Percentiles rank a stretch among this genome's conserved stretches.
These are phyloP conservation scores for Tretioscincus oriximinensis DNA, from an alignment of 2,113 vertebrate genomes.

Conservation along the genomic window DNA sequence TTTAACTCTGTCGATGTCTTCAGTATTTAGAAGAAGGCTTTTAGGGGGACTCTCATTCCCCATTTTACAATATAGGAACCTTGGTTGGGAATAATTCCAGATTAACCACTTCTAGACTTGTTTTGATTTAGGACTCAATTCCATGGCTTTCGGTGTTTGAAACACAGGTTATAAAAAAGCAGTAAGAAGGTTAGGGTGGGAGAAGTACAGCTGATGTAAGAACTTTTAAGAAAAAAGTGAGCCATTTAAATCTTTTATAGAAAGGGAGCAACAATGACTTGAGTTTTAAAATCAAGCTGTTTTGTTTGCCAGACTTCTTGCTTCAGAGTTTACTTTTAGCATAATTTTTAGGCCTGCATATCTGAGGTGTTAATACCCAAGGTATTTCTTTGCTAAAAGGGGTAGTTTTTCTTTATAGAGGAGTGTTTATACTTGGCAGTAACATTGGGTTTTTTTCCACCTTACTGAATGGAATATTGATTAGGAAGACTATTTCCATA, in stretches of 20 bases:
- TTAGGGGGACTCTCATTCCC: background rate
- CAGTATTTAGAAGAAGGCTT: background rate
- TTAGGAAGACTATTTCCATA: background rate
- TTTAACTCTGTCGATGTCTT: background rate
- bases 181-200: background rate
- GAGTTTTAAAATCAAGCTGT: background rate
- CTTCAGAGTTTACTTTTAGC: background rate
- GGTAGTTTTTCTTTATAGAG: slow-evolving; percentile 33
- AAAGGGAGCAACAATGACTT: background rate
- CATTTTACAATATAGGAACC: background rate
- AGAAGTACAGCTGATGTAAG: background rate
- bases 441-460: background rate
- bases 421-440: background rate
- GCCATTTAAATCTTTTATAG: background rate
- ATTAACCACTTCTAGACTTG: background rate
- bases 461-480: background rate
- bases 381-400: slow-evolving; percentile 17
- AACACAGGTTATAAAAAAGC: background rate
- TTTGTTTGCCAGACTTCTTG: background rate
- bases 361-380: slow-evolving; percentile 25
- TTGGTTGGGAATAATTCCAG: background rate
- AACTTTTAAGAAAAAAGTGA: background rate
- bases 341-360: slow-evolving; percentile 12
- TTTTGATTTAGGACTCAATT: background rate
- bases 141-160: background rate